These are phyloP conservation scores for Dynastes hyllus DNA, from an alignment of 2,888 invertebrate genomes.

Conservation along the genomic window DNA sequence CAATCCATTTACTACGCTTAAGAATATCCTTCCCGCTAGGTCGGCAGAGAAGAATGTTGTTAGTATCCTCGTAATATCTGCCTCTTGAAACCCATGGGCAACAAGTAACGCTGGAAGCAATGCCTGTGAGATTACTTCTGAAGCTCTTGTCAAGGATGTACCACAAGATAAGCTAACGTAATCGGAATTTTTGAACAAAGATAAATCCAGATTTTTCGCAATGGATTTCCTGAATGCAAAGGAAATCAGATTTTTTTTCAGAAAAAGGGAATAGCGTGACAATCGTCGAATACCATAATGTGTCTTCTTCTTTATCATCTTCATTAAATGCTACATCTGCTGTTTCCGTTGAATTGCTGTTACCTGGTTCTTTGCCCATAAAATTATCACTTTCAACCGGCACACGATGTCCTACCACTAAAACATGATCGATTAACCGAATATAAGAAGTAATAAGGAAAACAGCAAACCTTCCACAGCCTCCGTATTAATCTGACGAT, in stretches of 20 bases:
- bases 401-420: background rate
- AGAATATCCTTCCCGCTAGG: slow-evolving; percentile 77
- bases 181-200: slow-evolving; percentile 77
- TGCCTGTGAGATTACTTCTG: slow-evolving; percentile 82
- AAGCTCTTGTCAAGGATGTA: slow-evolving; percentile 79
- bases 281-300: slow-evolving; percentile 14
- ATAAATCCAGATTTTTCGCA: slow-evolving; percentile 77
- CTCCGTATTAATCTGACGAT: background rate
- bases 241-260: background rate
- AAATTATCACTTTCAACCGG: background rate
- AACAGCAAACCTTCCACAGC: background rate
- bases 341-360: background rate
- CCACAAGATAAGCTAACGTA: slow-evolving; percentile 83
- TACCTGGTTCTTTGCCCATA: background rate
- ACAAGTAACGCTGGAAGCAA: slow-evolving; percentile 79
- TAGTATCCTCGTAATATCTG: slow-evolving; percentile 79
- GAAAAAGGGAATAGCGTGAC: background rate
- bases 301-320: background rate
- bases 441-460: background rate
- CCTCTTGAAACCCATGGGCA: slow-evolving; percentile 74
- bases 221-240: slow-evolving; percentile 70
- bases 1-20: slow-evolving; percentile 78
- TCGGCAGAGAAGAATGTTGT: slow-evolving; percentile 82
- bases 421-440: background rate
- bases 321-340: background rate